Evolutionary conservation across 2,113 vertebrate genomes (phyloP).

Genomic region (Cebidichthys violaceus): DNA sequence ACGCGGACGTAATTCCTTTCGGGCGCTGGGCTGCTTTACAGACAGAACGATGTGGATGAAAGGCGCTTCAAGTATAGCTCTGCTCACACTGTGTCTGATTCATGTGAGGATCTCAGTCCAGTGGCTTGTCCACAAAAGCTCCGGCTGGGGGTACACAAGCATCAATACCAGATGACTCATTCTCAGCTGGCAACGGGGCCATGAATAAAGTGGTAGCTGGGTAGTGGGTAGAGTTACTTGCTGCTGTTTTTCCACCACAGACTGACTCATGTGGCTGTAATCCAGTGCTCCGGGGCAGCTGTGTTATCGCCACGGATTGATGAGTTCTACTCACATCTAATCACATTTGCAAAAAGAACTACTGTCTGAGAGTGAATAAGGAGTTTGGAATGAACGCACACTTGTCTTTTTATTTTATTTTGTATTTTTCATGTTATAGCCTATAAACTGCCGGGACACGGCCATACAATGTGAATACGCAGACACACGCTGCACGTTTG

Average conservation of each 20-base stretch:
- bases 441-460: not conserved
- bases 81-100: constrained; percentile 53
- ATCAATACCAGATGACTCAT: constrained; percentile 65
- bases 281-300: constrained; percentile 61
- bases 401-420: not conserved
- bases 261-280: constrained; percentile 72
- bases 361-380: constrained; percentile 52
- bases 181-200: constrained; percentile 55
- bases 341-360: constrained; percentile 67
- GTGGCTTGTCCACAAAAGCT: constrained; percentile 49
- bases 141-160: constrained; percentile 42
- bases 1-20: not conserved
- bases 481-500: constrained; percentile 27
- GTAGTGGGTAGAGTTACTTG: constrained; percentile 56
- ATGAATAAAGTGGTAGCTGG: constrained; percentile 48
- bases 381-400: constrained; percentile 30
- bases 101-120: constrained; percentile 47
- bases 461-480: not conserved
- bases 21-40: constrained; percentile 10
- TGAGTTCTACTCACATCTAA: constrained; percentile 69
- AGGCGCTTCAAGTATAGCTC: constrained; percentile 39
- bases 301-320: constrained; percentile 67
- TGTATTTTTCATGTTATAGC: not conserved
- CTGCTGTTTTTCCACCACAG: constrained; percentile 44
- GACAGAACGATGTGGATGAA: constrained; percentile 15